Evolutionary conservation across 2,113 vertebrate species (phyloP).

Genomic region (Mesembrinibis cayennensis): DNA sequence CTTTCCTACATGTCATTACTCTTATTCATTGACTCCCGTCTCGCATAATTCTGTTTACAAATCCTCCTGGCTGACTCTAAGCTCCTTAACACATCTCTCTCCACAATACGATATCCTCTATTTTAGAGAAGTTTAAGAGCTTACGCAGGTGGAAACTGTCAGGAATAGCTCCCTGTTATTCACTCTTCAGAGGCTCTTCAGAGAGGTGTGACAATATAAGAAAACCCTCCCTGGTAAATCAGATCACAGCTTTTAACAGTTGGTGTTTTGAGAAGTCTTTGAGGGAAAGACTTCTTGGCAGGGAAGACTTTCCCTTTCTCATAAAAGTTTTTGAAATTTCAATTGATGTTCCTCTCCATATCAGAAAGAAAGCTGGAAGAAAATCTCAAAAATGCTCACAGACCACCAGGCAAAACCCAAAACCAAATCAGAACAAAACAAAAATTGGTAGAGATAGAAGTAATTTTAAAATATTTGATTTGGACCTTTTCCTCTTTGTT

Average conservation of each 20-base stretch:
- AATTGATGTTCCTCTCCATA: neutral
- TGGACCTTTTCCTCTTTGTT: neutral
- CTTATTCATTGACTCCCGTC: neutral
- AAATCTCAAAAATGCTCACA: neutral
- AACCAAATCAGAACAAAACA: neutral
- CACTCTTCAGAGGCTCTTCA: neutral
- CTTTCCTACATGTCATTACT: neutral
- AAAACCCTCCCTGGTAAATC: neutral
- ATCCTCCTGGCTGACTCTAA: neutral
- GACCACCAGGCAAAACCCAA: neutral
- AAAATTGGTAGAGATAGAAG: neutral
- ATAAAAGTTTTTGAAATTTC: neutral
- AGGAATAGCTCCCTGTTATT: conserved; percentile 12
- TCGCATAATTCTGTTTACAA: conserved; percentile 6
- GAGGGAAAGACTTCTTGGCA: no score
- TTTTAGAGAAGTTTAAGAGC: conserved; percentile 2
- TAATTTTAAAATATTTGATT: neutral
- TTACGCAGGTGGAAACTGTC: neutral
- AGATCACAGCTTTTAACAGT: conserved; percentile 15
- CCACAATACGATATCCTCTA: neutral
- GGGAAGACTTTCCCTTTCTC: neutral
- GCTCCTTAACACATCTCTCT: neutral
- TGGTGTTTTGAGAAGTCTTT: conserved; percentile 13
- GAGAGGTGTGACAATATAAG: neutral
- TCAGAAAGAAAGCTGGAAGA: neutral